A percentile compares a stretch with the other conserved stretches of the same genome.
Conservation (phyloP, 1,140 invertebrate species). For the Thaumatotibia leucotreta region DNA sequence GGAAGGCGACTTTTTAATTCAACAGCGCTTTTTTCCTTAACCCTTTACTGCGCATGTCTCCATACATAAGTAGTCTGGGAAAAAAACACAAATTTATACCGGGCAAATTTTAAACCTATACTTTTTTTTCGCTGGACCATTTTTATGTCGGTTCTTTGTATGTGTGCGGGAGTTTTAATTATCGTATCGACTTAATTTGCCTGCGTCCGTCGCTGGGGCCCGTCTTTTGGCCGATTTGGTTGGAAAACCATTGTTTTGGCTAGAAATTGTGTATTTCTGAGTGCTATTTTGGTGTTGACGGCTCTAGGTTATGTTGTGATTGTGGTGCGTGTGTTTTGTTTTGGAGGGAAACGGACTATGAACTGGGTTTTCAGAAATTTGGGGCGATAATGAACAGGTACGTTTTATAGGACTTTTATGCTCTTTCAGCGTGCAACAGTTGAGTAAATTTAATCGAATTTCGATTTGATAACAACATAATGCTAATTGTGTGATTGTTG, state of each 20-base stretch:
- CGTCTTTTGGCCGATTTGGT: conserved; percentile 29
- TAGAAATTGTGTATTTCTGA: neutral
- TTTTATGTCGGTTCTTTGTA: conserved; percentile 72
- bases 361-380: neutral
- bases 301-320: neutral
- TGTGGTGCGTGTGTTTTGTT: neutral
- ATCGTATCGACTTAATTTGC: conserved; percentile 76
- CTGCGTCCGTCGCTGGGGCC: conserved; percentile 50
- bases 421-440: neutral
- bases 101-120: conserved; percentile 76
- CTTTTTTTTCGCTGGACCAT: conserved; percentile 72
- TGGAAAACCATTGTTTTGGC: conserved; percentile 20
- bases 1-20: conserved; percentile 19
- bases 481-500: too few relatives aligned
- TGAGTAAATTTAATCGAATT: too few relatives aligned
- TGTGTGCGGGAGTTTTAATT: conserved; percentile 75
- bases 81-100: conserved; percentile 77
- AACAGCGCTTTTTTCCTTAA: conserved; percentile 40
- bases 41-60: conserved; percentile 73
- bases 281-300: neutral
- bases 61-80: conserved; percentile 71
- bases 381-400: neutral
- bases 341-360: conserved; percentile 3
- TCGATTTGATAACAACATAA: too few relatives aligned
- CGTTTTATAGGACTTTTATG: neutral